Evolutionary conservation across 2,888 invertebrate species (phyloP).

Genomic region (Drosophila testacea): DNA sequence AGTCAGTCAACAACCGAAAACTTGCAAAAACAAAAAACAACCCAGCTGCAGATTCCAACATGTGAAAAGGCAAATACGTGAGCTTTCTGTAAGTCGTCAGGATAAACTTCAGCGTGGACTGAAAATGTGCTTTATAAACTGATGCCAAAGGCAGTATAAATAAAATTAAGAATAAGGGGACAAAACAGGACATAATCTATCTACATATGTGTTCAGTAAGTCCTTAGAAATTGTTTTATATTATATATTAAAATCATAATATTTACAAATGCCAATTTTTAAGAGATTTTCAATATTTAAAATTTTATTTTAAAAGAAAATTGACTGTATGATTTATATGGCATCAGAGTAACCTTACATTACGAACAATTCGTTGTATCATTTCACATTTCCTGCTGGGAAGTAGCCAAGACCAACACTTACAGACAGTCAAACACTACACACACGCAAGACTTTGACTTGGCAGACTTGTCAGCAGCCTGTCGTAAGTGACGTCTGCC

Average conservation of each 20-base stretch:
- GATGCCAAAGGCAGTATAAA: not conserved
- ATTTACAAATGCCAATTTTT: too few species aligned
- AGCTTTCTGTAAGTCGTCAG: not conserved
- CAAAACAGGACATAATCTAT: too few species aligned
- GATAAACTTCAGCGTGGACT: not conserved
- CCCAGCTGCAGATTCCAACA: slow-evolving; percentile 22
- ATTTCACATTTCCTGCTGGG: slow-evolving; percentile 48
- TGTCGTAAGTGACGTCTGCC: slow-evolving; percentile 74
- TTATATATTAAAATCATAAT: too few species aligned
- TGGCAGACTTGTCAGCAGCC: slow-evolving; percentile 64
- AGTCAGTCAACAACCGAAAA: slow-evolving; percentile 48
- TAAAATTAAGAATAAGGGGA: too few species aligned
- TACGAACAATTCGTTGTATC: not conserved
- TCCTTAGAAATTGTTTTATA: too few species aligned
- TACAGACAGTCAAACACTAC: slow-evolving; percentile 2
- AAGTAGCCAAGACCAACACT: slow-evolving; percentile 9
- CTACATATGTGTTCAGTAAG: too few species aligned
- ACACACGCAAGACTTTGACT: slow-evolving; percentile 35
- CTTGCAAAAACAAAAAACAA: slow-evolving; percentile 64
- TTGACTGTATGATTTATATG: too few species aligned
- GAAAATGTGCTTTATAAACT: not conserved
- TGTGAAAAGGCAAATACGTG: slow-evolving; percentile 3
- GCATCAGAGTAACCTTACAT: too few species aligned
- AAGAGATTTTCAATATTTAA: too few species aligned
- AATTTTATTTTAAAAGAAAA: too few species aligned